Percentiles rank a stretch among this genome's conserved stretches.
phyloP scores from a whole-genome alignment of 2,113 vertebrate genomes.

The Pollachius pollachius region DNA sequence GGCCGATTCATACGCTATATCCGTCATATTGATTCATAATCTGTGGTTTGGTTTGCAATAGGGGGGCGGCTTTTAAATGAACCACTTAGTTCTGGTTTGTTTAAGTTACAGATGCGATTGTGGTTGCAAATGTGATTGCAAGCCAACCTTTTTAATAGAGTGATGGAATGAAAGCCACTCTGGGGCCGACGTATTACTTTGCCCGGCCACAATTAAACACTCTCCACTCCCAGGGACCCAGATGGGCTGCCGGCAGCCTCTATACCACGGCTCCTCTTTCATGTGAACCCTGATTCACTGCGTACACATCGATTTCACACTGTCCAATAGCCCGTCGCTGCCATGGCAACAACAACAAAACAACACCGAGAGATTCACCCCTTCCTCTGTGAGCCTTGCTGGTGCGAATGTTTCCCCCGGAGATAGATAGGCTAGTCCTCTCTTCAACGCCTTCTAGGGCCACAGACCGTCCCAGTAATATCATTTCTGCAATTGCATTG shows the following conservation, averaged over 20 bases:
- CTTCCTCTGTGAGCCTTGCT: neutral
- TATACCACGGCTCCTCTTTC: neutral
- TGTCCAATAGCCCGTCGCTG: neutral
- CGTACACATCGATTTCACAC: conserved; percentile 5
- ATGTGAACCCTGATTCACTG: neutral
- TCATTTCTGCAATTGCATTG: conserved; percentile 17
- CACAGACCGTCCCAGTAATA: conserved; percentile 16
- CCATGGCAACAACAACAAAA: conserved; percentile 4
- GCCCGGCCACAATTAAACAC: neutral
- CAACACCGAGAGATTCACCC: neutral
- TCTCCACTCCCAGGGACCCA: neutral
- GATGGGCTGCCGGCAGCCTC: neutral
- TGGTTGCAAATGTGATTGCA: too few relatives aligned
- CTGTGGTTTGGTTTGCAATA: too few relatives aligned
- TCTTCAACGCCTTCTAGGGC: neutral
- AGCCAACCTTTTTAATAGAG: too few relatives aligned
- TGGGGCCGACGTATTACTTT: neutral
- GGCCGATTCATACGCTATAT: too few relatives aligned
- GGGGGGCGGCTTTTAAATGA: too few relatives aligned
- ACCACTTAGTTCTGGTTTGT: too few relatives aligned
- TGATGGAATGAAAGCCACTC: too few relatives aligned
- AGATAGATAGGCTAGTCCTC: too few relatives aligned
- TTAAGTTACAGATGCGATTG: too few relatives aligned
- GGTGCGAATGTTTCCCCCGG: neutral
- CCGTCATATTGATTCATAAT: too few relatives aligned